Evolutionary conservation across 2,888 invertebrate species (phyloP), one percentile per base, ranked within the genome.

Genomic region (Cantharis nigra): DNA sequence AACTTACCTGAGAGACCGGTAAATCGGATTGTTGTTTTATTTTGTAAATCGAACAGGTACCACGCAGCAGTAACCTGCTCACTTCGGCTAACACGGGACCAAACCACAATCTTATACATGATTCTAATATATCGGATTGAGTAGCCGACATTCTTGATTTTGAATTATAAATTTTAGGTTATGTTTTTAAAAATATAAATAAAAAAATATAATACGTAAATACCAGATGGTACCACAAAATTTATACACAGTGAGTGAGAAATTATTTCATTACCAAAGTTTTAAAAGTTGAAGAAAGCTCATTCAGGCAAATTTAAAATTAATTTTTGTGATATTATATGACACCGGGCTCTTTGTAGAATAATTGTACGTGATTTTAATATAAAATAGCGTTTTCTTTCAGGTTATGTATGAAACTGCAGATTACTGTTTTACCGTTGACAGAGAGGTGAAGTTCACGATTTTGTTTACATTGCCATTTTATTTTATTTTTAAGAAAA

Each of bases 121-220:
- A 70, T 23, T 33, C 30, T 23, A 70, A 23, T 16, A 49, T 33
- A 33, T 49, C 33, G 16, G 9, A 20, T 18, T 70, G 14, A 70
- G 62, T 70, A n/a, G 63, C 20, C 49, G 13, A 18, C 74, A 73
- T 30, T 33, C 9, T n/a, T 10, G 0, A 26, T 92, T 91, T 0
- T 94, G 91, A 49, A 7, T 49, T 5, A 33, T 0, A 5, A 33
- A 33, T 11, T 10, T 3, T 30, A 13, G 33, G 23, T 23, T 23
- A 23, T 23, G 23, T 23, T 23, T 20, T 20, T 20, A 3, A 20
- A 20, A 20, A 16, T n/a, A n/a, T n/a, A n/a, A n/a, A n/a, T n/a
- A n/a, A n/a, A n/a, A n/a, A n/a, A n/a, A n/a, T n/a, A n/a, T n/a
- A n/a, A n/a, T n/a, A n/a, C n/a, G n/a, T n/a, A 20, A 20, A 20